A percentile compares a stretch with the other conserved stretches of the same genome.
These are phyloP conservation scores for Ageneiosus marmoratus DNA, from an alignment of 2,113 vertebrate genomes.

Conservation along the genomic window DNA sequence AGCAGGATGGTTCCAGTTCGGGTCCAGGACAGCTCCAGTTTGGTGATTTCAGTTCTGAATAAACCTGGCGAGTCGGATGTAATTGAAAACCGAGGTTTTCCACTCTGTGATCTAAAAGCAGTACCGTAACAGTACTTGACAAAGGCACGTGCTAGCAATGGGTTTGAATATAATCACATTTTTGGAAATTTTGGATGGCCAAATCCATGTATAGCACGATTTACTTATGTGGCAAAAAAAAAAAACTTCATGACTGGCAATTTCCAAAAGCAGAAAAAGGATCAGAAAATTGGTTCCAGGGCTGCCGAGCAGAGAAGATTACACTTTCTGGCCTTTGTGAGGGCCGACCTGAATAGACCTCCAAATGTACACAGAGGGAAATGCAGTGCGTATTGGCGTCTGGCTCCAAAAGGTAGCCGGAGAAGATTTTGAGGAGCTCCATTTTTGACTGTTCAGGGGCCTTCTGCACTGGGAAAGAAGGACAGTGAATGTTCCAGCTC, in stretches of 20 bases:
- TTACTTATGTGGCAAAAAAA: conserved; percentile 78
- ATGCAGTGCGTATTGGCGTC: conserved; percentile 57
- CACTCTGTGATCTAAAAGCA: background rate
- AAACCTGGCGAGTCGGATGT: background rate
- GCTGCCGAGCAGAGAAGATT: conserved; percentile 79
- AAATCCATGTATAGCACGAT: conserved; percentile 77
- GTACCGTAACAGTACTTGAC: conserved; percentile 76
- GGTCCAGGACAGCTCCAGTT: background rate
- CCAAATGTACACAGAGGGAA: conserved; percentile 60
- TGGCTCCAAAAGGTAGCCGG: conserved; percentile 74
- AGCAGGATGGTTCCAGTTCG: conserved; percentile 11
- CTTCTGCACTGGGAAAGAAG: conserved; percentile 65
- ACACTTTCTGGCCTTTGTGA: conserved; percentile 79
- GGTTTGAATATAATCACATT: conserved; percentile 72
- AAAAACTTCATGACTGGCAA: conserved; percentile 73
- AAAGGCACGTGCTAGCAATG: conserved; percentile 77
- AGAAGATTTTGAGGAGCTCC: conserved; percentile 70
- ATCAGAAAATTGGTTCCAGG: conserved; percentile 81
- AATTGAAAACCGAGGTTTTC: background rate
- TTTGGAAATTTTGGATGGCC: conserved; percentile 73
- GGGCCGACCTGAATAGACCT: conserved; percentile 71
- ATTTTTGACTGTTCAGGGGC: conserved; percentile 72
- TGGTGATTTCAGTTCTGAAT: background rate
- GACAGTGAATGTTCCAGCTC: conserved; percentile 73
- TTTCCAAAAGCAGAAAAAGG: conserved; percentile 75